Base-by-base conservation (phyloP, 1,140 invertebrate species). In the Zaprionus davidi region DNA sequence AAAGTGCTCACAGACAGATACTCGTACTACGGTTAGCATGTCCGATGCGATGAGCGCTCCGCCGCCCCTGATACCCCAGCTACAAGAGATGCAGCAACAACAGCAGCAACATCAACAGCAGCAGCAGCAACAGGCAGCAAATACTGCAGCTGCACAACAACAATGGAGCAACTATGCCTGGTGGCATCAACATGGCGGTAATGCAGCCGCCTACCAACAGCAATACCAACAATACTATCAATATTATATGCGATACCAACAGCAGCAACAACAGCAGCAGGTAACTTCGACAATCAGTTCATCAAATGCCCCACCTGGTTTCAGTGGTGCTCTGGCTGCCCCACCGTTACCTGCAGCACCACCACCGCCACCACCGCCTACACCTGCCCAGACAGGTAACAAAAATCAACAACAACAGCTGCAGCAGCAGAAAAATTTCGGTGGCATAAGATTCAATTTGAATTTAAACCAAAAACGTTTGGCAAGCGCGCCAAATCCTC, bases 371-470 rank as follows among this genome's bases (percentile, higher is more conserved):
- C 85, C 81, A 2, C 81, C 90, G 13, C 76, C 76, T 28, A 36
- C 74, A 17, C 69, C 74, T 72, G 69, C 56, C 15, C 58, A 67
- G 20, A 11, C 62, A 49, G 70, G 71, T 17, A 82, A 77, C 49
- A 70, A 56, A n/a, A 59, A 70, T 24, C 77, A 73, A 41, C 60
- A 75, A 24, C 62, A 77, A 55, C 56, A 77, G 3, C 79, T 77
- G 12, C 73, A 79, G 7, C 78, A 79, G 56, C 78, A 81, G 56
- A 90, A 92, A 67, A 85, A 87, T 71, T 93, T 93, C 63, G 92
- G 92, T 22, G 91, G 91, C 53, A 93, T 93, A 44, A 81, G 90
- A 12, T 93, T 93, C 55, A 93, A 93, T 79, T 91, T 93, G 28
- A 92, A 92, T 83, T 81, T 87, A n/a, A 87, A 91, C 55, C 91